phyloP scores from a whole-genome alignment of 1,140 invertebrate genomes.

The Zeugodacus cucurbitae region DNA sequence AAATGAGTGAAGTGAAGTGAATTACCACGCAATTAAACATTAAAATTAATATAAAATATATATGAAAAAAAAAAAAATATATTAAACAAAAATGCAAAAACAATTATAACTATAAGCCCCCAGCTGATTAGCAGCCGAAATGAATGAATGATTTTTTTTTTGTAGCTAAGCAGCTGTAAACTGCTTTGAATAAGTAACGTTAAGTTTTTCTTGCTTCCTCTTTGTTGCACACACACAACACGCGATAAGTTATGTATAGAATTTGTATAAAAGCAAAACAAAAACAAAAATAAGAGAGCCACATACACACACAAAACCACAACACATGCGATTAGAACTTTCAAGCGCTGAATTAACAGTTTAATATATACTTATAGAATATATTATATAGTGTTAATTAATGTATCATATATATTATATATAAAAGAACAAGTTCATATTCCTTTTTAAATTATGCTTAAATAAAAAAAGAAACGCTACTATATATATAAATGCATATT shows the following conservation, averaged over 20 bases:
- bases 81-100: neutral
- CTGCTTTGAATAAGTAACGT: neutral
- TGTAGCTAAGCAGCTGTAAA: neutral
- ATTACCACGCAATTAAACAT: neutral
- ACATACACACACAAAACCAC: neutral
- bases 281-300: neutral
- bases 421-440: neutral
- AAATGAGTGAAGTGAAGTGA: neutral
- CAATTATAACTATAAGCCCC: neutral
- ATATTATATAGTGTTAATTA: conserved; percentile 1
- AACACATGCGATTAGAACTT: neutral
- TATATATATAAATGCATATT: neutral
- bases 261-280: conserved; percentile 36
- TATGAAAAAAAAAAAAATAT: neutral
- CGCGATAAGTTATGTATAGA: conserved; percentile 15
- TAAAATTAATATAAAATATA: neutral
- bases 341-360: neutral
- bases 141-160: conserved; percentile 31
- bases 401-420: neutral
- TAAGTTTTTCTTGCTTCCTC: neutral
- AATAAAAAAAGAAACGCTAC: neutral
- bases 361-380: neutral
- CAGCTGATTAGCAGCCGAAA: conserved; percentile 4
- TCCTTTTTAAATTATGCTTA: conserved; percentile 13
- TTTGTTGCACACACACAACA: conserved; percentile 9